Base-by-base conservation (phyloP, 1,140 invertebrate species). In the Archegozetes longisetosus region DNA sequence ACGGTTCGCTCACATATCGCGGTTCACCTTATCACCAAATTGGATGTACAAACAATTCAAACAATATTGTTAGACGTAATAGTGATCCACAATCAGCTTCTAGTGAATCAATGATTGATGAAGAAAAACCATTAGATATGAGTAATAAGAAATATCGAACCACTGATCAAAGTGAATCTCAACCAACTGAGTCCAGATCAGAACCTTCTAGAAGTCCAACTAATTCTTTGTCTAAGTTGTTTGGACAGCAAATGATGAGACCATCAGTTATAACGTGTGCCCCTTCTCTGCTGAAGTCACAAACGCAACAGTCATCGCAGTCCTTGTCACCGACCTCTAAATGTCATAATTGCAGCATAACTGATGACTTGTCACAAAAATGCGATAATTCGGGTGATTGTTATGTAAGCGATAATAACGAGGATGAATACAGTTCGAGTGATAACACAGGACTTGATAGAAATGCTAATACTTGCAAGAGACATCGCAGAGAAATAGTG, bases 221-320 rank as follows among this genome's bases (percentile, higher is more conserved):
- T 17, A 40, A 40, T 17, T n/a, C 20, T 17, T 25, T 25, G 17
- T 9, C 53, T 9, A 9, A 54, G 13, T 20, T 27, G 14, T 54
- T 27, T 9, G 25, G n/a, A 6, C 53, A 54, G 9, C 25, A 27
- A 54, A 54, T 54, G 53, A 54, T 54, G 53, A 27, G n/a, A 25
- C 53, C 25, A 9, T 54, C 53, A 9, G 25, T 54, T 12, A 54
- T 27, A 17, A 24, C 25, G 9, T 17, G 20, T 14, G 53, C 14
- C 14, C 25, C 25, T 12, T 54, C 20, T 6, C n/a, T 27, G 9
- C 9, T 22, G 53, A 22, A 22, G 25, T 3, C 53, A 54, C 20
- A 25, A 54, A 3, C 6, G 25, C 9, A 4, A 12, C 9, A 17
- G 20, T 27, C 53, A 6, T 4, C 20, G 4, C 6, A 26, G 20